Conservation (phyloP, 2,113 vertebrate species). For the Thermophis baileyi region DNA sequence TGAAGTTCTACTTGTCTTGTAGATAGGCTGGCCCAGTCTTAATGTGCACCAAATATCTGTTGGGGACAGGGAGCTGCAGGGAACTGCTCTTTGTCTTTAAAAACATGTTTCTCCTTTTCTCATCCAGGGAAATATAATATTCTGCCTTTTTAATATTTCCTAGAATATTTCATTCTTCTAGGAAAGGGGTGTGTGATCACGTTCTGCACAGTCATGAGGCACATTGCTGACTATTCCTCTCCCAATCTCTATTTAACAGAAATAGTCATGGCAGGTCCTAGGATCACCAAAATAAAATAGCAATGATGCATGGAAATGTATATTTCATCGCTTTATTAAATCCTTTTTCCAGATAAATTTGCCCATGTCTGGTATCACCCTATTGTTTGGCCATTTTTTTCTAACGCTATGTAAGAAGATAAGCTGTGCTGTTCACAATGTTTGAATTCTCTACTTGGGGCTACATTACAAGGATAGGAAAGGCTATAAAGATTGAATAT, state of each 20-base stretch:
- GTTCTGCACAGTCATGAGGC: not conserved
- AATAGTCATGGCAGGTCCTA: not conserved
- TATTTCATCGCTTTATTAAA: not conserved
- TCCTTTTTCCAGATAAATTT: not conserved
- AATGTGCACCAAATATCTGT: too few species aligned
- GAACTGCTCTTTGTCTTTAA: too few species aligned
- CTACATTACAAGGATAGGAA: not conserved
- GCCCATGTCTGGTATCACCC: not conserved
- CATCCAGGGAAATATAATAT: too few species aligned
- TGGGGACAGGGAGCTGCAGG: too few species aligned
- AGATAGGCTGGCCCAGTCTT: too few species aligned
- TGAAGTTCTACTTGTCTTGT: too few species aligned
- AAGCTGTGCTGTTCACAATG: not conserved
- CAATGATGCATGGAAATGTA: not conserved
- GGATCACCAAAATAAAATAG: not conserved
- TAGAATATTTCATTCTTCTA: too few species aligned
- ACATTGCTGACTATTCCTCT: not conserved
- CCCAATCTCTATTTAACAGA: not conserved
- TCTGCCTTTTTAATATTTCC: too few species aligned
- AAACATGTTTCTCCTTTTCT: too few species aligned
- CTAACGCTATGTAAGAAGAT: not conserved
- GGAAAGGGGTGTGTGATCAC: too few species aligned
- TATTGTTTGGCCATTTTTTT: not conserved
- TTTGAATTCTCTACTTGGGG: not conserved
- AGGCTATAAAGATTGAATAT: not conserved